These are phyloP conservation scores for Melanchra persicariae DNA, from an alignment of 2,888 invertebrate species.

Conservation along the genomic window DNA sequence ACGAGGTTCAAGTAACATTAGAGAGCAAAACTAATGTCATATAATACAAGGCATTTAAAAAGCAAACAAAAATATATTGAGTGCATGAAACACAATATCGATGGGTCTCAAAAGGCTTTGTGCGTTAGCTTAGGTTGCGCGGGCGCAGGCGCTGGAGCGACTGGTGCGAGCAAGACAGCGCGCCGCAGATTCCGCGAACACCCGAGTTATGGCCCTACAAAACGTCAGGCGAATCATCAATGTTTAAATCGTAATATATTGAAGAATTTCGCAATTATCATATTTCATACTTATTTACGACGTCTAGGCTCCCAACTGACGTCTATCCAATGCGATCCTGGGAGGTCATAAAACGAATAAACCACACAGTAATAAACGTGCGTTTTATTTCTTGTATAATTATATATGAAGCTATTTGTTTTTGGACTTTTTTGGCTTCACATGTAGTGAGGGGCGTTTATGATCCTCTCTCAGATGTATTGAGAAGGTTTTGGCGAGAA, in stretches of 20 bases:
- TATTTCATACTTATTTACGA: constrained; percentile 91
- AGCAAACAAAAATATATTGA: constrained; percentile 73
- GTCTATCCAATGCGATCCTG: constrained; percentile 85
- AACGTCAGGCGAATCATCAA: constrained; percentile 89
- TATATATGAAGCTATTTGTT: constrained; percentile 82
- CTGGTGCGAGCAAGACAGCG: constrained; percentile 59
- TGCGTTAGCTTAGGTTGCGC: constrained; percentile 58
- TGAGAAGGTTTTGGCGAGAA: constrained; percentile 59
- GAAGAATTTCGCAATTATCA: constrained; percentile 91
- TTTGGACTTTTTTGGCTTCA: constrained; percentile 69
- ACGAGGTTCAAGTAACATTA: constrained; percentile 58
- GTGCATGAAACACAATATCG: constrained; percentile 74
- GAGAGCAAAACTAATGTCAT: constrained; percentile 65
- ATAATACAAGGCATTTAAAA: constrained; percentile 73
- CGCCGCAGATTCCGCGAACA: constrained; percentile 82
- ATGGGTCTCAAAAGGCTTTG: constrained; percentile 69
- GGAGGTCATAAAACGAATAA: constrained; percentile 87
- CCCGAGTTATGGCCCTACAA: constrained; percentile 87
- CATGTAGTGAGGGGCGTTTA: constrained; percentile 70
- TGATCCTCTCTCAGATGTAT: constrained; percentile 48
- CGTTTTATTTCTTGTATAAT: constrained; percentile 87
- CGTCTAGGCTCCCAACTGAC: constrained; percentile 87
- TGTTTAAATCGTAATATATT: constrained; percentile 90
- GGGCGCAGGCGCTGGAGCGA: constrained; percentile 20
- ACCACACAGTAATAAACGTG: constrained; percentile 83